Conservation (phyloP, 2,797 vertebrate genomes). For the Molossus molossus region DNA sequence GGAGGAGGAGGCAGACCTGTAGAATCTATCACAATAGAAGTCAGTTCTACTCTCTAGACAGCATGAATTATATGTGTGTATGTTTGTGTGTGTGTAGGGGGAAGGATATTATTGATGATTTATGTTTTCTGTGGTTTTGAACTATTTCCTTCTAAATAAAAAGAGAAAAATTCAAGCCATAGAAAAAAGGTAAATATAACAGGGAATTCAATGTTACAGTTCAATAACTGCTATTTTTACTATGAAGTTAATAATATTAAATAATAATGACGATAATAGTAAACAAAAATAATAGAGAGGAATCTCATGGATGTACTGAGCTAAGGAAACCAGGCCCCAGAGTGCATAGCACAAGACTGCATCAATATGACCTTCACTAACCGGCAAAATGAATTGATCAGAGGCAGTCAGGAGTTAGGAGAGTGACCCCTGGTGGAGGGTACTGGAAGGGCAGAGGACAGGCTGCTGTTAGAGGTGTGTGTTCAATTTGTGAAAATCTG, state of each 20-base stretch:
- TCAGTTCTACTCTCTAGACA: not conserved
- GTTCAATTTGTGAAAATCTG: not conserved
- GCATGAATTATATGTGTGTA: not conserved
- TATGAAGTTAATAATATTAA: not conserved
- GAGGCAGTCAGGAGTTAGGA: not conserved
- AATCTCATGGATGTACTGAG: not conserved
- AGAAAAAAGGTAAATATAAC: not conserved
- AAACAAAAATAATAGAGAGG: not conserved
- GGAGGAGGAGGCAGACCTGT: not conserved
- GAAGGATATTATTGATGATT: not conserved
- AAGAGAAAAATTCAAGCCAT: constrained; percentile 22
- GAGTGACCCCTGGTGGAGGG: not conserved
- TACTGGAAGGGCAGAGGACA: not conserved
- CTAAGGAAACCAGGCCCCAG: not conserved
- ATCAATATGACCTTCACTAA: not conserved
- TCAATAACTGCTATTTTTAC: not conserved
- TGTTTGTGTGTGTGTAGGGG: not conserved
- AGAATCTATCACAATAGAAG: not conserved
- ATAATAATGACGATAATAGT: not conserved
- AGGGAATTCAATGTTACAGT: constrained; percentile 26
- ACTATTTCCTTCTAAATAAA: constrained; percentile 29
- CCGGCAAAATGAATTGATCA: not conserved
- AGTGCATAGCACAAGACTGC: not conserved
- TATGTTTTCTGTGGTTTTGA: constrained; percentile 2
- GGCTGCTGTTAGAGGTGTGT: not conserved